Evolutionary conservation across 2,113 vertebrate species (phyloP), one percentile per base, ranked within the genome.

Genomic region (Hipposideros armiger): DNA sequence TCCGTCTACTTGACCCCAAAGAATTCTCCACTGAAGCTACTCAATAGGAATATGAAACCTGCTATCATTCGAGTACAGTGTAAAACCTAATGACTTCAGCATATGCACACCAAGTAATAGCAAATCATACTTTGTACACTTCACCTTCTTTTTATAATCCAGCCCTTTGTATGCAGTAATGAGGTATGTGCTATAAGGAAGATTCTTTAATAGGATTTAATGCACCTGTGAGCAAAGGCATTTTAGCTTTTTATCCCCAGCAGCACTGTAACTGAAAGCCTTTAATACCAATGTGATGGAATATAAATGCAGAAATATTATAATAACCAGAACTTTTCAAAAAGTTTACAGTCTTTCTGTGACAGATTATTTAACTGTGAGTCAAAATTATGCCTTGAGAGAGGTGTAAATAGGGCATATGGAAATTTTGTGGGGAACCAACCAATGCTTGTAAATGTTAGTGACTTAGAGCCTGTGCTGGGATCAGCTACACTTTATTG

Each of bases 191-290:
- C 98, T 99, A 98, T 99, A 99, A 99, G 99, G 98, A 99, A 98
- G 98, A 98, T 98, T 98, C 98, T 98, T 98, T 99, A 99, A 99
- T 99, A 98, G 99, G 99, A 99, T 99, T 99, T 99, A 99, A 99
- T 99, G 99, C 98, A 99, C 99, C 99, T 99, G 98, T 98, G 98
- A 99, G 99, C 98, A 98, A 98, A 99, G 98, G 98, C 98, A 98
- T 99, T 99, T 99, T 98, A 99, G 98, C 98, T 98, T 98, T 98
- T 98, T 98, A 98, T 99, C 98, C 98, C 98, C 98, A 98, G 98
- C 98, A 99, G 98, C 98, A 98, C 98, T 98, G 98, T 98, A 98
- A 98, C 98, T 97, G 98, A 99, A 99, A 99, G 98, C 97, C 98
- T 99, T 98, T 99, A 99, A 99, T 98, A 99, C 98, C 98, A 98